Evolutionary conservation across 1,140 invertebrate genomes (phyloP), one percentile per base, ranked within the genome.

Genomic region (Harpegnathos saltator): DNA sequence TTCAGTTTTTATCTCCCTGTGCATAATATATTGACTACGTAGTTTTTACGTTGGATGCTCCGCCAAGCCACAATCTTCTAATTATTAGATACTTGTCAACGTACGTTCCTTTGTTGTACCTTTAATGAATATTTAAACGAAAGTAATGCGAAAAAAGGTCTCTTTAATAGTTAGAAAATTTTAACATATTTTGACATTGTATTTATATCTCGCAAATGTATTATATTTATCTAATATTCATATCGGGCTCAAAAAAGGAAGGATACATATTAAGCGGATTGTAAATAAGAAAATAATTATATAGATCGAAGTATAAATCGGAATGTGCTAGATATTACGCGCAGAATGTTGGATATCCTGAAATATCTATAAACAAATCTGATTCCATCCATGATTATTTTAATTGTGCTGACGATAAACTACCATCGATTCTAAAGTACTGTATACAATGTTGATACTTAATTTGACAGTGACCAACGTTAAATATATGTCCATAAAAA

Each of bases 31-130:
- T 56, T 38, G 19, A 11, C 44, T 38, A 44, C 29, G 1, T 44
- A 78, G 15, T 56, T 78, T 19, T 26, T 26, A 54, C 17, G 52
- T 7, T 68, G 19, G 22, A 58, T 77, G 17, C 19, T 77, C 29
- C 38, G 29, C 26, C 44, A 50, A 52, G 38, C 2, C 11, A 38
- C 4, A 11, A 58, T 80, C 44, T 80, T 80, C 52, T 80, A 26
- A 33, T 65, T 80, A 69, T 69, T 80, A 80, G 63, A 78, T 63
- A 69, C 69, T n/a, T 58, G 63, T 33, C 58, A 58, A 78, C 22
- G 48, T 11, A 48, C 12, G 52, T 80, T 69, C 75, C 75, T 44
- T 44, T 44, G 9, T 44, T 80, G 54, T 69, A 80, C 58, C 50
- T 69, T 69, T 58, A 80, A 69, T 58, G 11, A 68, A 2, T 68